Conservation (phyloP, 2,797 vertebrate species). For the Pelobates cultripes region DNA sequence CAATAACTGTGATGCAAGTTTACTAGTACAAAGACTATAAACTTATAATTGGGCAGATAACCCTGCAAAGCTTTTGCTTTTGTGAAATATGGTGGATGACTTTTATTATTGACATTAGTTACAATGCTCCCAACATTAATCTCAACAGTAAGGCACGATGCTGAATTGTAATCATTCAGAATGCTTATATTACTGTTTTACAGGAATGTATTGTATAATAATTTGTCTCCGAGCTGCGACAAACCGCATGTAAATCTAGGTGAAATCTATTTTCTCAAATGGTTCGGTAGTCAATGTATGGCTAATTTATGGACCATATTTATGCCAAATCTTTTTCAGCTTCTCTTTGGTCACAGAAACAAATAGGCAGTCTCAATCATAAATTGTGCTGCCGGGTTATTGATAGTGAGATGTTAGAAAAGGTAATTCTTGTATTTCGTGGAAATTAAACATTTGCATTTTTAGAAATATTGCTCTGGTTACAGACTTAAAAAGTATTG, state of each 20-base stretch:
- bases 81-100: slow-evolving; percentile 62
- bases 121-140: slow-evolving; percentile 66
- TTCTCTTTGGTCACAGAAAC: slow-evolving; percentile 3
- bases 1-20: background rate
- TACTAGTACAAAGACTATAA: slow-evolving; percentile 25
- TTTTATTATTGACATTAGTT: slow-evolving; percentile 66
- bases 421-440: background rate
- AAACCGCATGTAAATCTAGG: slow-evolving; percentile 69
- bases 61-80: slow-evolving; percentile 33
- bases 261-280: slow-evolving; percentile 53
- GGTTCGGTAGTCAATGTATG: slow-evolving; percentile 57
- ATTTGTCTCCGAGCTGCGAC: slow-evolving; percentile 63
- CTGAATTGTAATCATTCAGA: slow-evolving; percentile 65
- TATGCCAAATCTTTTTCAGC: slow-evolving; percentile 45
- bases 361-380: background rate
- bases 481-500: background rate
- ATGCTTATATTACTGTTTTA: slow-evolving; percentile 64
- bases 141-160: slow-evolving; percentile 58
- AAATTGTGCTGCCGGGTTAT: background rate
- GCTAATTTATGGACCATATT: slow-evolving; percentile 66
- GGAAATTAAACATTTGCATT: background rate
- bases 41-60: slow-evolving; percentile 51
- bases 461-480: background rate
- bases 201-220: slow-evolving; percentile 67
- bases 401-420: background rate